Conservation (phyloP, 2,797 vertebrate species). For the Acanthurus leucopareius region DNA sequence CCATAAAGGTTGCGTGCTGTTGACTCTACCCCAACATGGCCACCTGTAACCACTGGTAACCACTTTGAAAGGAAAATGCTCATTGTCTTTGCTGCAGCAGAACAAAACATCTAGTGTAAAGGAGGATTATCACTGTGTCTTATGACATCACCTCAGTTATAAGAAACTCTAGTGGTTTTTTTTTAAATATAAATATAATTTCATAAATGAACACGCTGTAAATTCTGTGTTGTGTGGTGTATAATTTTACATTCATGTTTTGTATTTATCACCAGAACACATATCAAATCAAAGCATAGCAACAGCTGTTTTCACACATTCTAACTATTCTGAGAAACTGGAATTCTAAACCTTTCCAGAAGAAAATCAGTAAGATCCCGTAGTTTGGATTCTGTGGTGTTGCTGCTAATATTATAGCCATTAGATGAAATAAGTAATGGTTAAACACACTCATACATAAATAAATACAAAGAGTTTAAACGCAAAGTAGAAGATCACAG, state of each 20-base stretch:
- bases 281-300: not conserved
- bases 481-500: not conserved
- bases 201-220: not conserved
- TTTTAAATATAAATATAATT: not conserved
- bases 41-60: constrained; percentile 50
- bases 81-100: not conserved
- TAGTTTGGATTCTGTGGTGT: not conserved
- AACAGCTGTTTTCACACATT: not conserved
- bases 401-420: not conserved
- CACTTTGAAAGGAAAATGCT: not conserved
- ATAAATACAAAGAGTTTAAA: not conserved
- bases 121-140: not conserved
- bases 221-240: no score
- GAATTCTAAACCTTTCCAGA: not conserved
- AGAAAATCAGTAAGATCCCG: not conserved
- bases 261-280: no score
- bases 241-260: no score
- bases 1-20: constrained; percentile 42
- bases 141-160: not conserved
- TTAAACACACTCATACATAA: not conserved
- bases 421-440: not conserved
- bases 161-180: not conserved
- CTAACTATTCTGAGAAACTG: not conserved
- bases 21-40: constrained; percentile 63
- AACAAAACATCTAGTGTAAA: not conserved